Percentiles rank a stretch among this genome's conserved stretches.
Evolutionary conservation across 2,888 invertebrate species (phyloP).

Genomic region (Boloria selene): DNA sequence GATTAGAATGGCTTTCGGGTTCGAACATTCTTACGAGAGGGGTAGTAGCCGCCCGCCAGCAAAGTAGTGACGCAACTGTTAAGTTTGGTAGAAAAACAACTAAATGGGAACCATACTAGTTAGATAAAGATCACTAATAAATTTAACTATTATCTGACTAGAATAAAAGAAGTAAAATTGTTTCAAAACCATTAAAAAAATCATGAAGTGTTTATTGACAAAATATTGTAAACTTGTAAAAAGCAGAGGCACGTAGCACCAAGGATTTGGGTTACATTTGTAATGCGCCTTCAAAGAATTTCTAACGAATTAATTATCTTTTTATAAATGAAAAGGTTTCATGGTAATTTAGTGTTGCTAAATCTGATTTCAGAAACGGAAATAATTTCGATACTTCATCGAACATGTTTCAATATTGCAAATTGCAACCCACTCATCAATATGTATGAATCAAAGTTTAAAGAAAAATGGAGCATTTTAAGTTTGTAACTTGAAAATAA

Average conservation of each 20-base stretch:
- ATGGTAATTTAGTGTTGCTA: constrained; percentile 19
- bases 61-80: too few species aligned
- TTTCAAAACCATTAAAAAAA: not conserved
- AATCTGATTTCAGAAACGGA: constrained; percentile 21
- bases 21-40: too few species aligned
- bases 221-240: not conserved
- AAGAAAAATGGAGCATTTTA: too few species aligned
- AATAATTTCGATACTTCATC: constrained; percentile 20
- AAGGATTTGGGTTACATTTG: constrained; percentile 4
- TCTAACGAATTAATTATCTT: constrained; percentile 4
- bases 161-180: too few species aligned
- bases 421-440: not conserved
- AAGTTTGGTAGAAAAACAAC: too few species aligned
- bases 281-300: not conserved
- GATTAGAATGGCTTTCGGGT: too few species aligned
- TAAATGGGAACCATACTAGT: too few species aligned
- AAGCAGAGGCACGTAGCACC: not conserved
- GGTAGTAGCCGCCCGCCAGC: too few species aligned
- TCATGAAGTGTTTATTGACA: not conserved
- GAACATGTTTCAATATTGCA: not conserved
- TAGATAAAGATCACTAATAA: too few species aligned
- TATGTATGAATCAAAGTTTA: too few species aligned
- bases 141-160: too few species aligned
- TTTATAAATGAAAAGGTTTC: not conserved
- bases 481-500: too few species aligned